A percentile compares a stretch with the other conserved stretches of the same genome.
These are phyloP conservation scores for Sylvia borin DNA, from an alignment of 2,797 vertebrate species.

Conservation along the genomic window DNA sequence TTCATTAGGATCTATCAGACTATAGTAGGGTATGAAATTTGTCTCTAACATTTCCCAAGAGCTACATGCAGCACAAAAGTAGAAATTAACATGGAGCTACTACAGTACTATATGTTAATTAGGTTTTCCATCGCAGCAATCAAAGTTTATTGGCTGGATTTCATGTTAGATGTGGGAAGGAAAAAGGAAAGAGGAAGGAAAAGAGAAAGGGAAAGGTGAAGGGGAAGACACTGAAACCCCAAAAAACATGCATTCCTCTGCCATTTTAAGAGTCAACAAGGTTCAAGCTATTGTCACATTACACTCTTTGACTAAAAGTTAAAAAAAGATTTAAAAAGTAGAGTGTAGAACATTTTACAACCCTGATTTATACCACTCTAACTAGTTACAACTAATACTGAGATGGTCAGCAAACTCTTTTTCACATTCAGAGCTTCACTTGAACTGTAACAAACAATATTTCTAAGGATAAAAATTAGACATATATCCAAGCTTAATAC, in stretches of 20 bases:
- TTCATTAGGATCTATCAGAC: constrained; percentile 4
- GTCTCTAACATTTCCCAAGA: neutral
- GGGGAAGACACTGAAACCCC: neutral
- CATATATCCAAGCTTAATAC: neutral
- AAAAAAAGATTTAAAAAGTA: too few species aligned
- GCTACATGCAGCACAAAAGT: neutral
- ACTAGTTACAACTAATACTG: neutral
- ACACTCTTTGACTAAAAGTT: neutral
- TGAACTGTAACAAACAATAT: neutral
- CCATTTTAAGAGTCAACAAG: neutral
- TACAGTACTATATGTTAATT: neutral
- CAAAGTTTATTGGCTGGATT: neutral
- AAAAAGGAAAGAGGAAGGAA: neutral
- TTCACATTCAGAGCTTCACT: neutral
- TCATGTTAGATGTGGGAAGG: neutral
- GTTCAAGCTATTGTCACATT: neutral
- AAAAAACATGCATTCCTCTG: neutral
- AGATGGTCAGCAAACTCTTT: neutral
- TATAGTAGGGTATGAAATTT: neutral
- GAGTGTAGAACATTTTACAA: neutral
- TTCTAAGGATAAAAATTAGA: neutral
- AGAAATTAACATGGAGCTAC: neutral
- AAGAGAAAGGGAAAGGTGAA: neutral
- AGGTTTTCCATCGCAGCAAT: neutral
- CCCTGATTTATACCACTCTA: neutral